phyloP scores from a whole-genome alignment of 2,113 vertebrate genomes.

The Odocoileus hemionus region DNA sequence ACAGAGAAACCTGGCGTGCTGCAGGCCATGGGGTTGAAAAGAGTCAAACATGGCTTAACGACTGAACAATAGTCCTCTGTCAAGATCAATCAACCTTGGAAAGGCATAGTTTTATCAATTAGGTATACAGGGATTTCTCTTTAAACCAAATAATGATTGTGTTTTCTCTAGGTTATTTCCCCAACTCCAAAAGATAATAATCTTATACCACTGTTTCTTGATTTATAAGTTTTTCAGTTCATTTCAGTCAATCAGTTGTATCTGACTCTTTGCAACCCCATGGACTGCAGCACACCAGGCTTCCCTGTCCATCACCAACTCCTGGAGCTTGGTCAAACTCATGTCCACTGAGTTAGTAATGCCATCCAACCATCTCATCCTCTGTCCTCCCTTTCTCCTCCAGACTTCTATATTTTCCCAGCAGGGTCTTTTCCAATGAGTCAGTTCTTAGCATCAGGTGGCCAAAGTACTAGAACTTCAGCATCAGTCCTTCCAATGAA shows the following conservation, averaged over 20 bases:
- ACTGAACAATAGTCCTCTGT: not conserved
- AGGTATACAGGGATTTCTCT: not conserved
- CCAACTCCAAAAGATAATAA: not conserved
- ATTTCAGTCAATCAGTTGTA: not conserved
- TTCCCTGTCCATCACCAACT: not conserved
- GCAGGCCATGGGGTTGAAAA: not conserved
- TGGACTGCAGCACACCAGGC: not conserved
- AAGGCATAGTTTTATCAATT: not conserved
- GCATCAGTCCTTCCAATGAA: not conserved
- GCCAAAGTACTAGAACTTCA: not conserved
- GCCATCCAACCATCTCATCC: not conserved
- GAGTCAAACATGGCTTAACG: not conserved
- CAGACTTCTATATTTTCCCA: not conserved
- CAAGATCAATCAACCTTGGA: not conserved
- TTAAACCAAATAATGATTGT: not conserved
- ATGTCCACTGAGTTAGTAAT: not conserved
- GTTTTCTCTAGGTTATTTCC: not conserved
- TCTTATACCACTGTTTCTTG: not conserved
- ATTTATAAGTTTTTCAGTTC: not conserved
- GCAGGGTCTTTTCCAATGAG: not conserved
- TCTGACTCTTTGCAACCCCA: not conserved
- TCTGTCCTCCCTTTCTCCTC: not conserved
- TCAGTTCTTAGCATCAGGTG: not conserved
- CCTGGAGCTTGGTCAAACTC: not conserved
- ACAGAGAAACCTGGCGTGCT: not conserved